Conservation (phyloP, 1,140 invertebrate genomes). For the Aphaenogaster ashmeadi region DNA sequence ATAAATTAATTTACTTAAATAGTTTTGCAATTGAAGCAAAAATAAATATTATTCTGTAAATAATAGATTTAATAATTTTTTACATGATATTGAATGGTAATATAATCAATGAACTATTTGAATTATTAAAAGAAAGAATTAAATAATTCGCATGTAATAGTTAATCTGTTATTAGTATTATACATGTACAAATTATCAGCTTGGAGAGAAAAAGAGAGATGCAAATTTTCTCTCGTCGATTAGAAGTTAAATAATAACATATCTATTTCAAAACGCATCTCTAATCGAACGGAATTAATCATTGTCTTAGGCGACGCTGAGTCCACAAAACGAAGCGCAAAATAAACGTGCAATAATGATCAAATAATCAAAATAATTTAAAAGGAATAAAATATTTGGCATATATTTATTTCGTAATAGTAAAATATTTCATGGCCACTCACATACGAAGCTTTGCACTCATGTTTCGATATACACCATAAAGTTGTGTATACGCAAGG, state of each 20-base stretch:
- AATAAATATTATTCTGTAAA: not conserved
- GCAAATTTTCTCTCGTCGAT: not conserved
- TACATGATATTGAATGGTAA: too few species aligned
- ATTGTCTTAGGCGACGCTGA: too few species aligned
- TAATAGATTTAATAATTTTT: not conserved
- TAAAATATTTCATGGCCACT: not conserved
- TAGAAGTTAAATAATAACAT: not conserved
- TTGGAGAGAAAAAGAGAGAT: not conserved
- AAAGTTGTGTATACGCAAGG: not conserved
- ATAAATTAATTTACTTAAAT: not conserved
- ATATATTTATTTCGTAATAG: not conserved
- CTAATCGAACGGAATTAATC: not conserved
- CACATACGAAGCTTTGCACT: not conserved
- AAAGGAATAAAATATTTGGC: not conserved
- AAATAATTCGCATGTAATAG: not conserved
- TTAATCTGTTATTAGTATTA: not conserved
- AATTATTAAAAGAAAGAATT: not conserved
- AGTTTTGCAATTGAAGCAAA: not conserved
- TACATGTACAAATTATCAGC: not conserved
- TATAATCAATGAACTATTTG: not conserved
- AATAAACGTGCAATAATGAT: not conserved
- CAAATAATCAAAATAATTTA: not conserved
- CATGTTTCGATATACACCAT: not conserved
- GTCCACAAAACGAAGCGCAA: not conserved
- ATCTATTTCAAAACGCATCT: not conserved